Evolutionary conservation across 37 sponge, comb jelly and placozoan genomes (phyloP).

Genomic region (Dysidea cf. avara): DNA sequence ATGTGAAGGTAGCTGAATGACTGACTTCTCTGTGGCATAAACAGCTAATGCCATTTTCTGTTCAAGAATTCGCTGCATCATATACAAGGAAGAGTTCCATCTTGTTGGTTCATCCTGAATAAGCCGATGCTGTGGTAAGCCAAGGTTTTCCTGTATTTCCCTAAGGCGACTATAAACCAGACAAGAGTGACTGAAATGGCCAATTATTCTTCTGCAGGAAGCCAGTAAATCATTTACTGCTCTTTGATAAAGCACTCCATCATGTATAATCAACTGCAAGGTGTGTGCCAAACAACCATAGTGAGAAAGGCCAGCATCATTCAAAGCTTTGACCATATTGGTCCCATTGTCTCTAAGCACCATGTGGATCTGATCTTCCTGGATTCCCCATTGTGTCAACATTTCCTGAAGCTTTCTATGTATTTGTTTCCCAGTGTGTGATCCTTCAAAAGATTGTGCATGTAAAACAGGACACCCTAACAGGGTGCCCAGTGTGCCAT

Average conservation of each 20-base stretch:
- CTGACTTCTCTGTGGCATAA: not conserved
- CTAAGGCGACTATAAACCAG: slow-evolving; percentile 6
- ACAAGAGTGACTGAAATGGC: slow-evolving; percentile 18
- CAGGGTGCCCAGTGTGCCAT: slow-evolving; percentile 31
- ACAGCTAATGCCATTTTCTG: slow-evolving; percentile 23
- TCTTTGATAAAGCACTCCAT: slow-evolving; percentile 28
- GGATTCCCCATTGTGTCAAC: slow-evolving; percentile 32
- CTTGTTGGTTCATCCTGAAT: slow-evolving; percentile 7
- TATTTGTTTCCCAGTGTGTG: slow-evolving; percentile 40
- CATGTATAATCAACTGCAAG: slow-evolving; percentile 18
- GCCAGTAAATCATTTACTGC: slow-evolving; percentile 16
- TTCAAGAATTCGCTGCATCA: slow-evolving; percentile 5
- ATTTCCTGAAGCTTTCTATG: slow-evolving; percentile 9
- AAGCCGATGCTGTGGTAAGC: slow-evolving; percentile 24
- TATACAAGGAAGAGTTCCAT: slow-evolving; percentile 18
- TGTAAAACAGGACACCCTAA: slow-evolving; percentile 21
- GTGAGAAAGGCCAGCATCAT: not conserved
- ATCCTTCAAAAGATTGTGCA: slow-evolving; percentile 12
- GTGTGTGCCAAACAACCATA: slow-evolving; percentile 32
- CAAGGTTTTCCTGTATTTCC: slow-evolving; percentile 16
- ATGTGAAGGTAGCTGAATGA: not conserved
- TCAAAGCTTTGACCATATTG: slow-evolving; percentile 21
- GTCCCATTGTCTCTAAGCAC: slow-evolving; percentile 24
- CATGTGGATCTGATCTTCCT: slow-evolving; percentile 2
- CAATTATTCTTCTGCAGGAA: slow-evolving; percentile 24